Evolutionary conservation across 2,888 invertebrate genomes (phyloP), one percentile per base, ranked within the genome.

Genomic region (Cryptophagus acutangulus): DNA sequence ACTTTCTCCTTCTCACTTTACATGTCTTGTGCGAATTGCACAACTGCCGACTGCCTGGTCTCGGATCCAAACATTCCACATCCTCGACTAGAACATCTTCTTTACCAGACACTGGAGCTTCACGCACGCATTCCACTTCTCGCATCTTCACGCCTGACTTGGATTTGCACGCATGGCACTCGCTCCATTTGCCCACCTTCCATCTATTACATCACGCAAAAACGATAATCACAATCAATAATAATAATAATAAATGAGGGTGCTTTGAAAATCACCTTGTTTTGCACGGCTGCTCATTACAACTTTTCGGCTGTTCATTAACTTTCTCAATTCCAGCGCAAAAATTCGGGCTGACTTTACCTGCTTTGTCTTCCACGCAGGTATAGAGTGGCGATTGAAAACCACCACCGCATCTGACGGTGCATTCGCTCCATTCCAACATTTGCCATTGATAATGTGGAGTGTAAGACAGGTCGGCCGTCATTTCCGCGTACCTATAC

Each of bases 161-260:
- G 37, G 67, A 68, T 51, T 69, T 69, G 49, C 76, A 76, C 1
- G 77, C 76, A 26, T 73, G 73, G 56, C 81, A 82, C 42, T 72
- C 71, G 47, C 79, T 76, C 81, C 81, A 82, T 36, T 75, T 75
- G 4, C 80, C 80, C 2, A 74, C 69, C 61, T 77, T 74, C 81
- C 81, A 81, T 59, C 80, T 79, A 34, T 20, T 3, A 31, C 14
- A 31, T 26, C 26, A 12, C 26, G 12, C n/a, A 12, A 26, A 26
- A 26, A n/a, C 12, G n/a, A 20, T n/a, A n/a, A n/a, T n/a, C n/a
- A 5, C 20, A 20, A 20, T 20, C 9, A 6, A 20, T 20, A 6
- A 20, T 6, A 20, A 6, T 6, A 20, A 20, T 20, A 6, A 9
- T 20, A 20, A 6, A 20, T 20, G 14, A 14, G 16, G 12, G 10